These are phyloP conservation scores for Eulemur rufifrons DNA, from an alignment of 2,113 vertebrate genomes.

Conservation along the genomic window DNA sequence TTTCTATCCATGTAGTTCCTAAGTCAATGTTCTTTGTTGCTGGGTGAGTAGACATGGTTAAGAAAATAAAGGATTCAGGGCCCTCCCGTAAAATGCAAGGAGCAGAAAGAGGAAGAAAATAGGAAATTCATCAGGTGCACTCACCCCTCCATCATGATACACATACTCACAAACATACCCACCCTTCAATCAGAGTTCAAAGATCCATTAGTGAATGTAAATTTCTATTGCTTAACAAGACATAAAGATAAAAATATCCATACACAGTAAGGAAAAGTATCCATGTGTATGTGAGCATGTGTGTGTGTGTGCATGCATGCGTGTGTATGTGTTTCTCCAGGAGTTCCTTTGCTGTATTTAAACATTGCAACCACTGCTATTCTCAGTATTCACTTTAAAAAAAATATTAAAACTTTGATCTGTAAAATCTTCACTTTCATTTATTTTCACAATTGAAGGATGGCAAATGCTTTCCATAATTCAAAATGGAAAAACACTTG, in stretches of 20 bases:
- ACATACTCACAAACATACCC: not conserved
- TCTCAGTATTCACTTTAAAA: not conserved
- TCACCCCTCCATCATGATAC: not conserved
- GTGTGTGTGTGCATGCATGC: not conserved
- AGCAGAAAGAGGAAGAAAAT: not conserved
- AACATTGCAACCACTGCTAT: not conserved
- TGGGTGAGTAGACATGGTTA: not conserved
- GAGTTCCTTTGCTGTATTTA: not conserved
- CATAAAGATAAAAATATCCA: not conserved
- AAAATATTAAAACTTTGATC: not conserved
- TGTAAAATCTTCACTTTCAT: slow-evolving; percentile 2
- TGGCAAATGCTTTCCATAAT: not conserved
- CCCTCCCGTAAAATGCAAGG: not conserved
- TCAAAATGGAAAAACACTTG: not conserved
- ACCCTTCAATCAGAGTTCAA: not conserved
- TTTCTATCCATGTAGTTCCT: not conserved
- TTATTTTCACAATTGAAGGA: not conserved
- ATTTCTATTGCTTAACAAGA: not conserved
- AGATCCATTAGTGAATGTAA: not conserved
- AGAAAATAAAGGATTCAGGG: not conserved
- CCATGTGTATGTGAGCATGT: not conserved
- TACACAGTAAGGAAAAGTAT: not conserved
- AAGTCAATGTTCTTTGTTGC: not conserved
- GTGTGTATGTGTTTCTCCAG: not conserved
- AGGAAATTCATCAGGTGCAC: not conserved